Evolutionary conservation across 1,140 invertebrate genomes (phyloP), one percentile per base, ranked within the genome.

Genomic region (Drosophila auraria): DNA sequence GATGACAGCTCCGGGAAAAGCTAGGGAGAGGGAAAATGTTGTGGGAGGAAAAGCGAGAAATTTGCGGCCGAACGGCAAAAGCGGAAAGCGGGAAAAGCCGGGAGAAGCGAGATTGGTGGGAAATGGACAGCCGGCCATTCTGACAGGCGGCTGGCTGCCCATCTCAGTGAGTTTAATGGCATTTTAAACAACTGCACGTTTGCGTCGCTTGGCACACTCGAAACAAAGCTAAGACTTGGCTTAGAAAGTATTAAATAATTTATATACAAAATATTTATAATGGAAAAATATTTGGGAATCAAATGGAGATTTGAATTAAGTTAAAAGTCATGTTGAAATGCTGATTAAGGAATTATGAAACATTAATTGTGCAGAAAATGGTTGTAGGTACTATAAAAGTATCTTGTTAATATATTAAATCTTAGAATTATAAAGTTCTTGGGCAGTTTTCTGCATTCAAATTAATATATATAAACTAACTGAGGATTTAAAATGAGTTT

Each of bases 171-270:
- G 72, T 64, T 79, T 90, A 89, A 89, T 87, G 84, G 78, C 78
- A 87, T 87, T 87, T 87, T 82, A 87, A 87, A 84, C 82, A 84
- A 87, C 84, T 89, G 64, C 56, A 76, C 77, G 53, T 49, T 59
- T 56, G 33, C 2, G 17, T 15, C 17, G 36, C 7, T 23, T 15
- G 17, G 2, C 54, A 56, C 36, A 56, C 54, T 56, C 20, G 20
- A 56, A 56, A 56, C 23, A 56, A 38, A 38, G 6, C 20, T 11
- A 3, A 7, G 15, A 14, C 38, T 1, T 15, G 8, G 14, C 7
- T 8, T 8, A 20, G 27, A 36, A 20, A 33, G 6, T 11, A 0
- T 6, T 54, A 17, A 5, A n/a, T 8, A 7, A 30, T 17, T 12
- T 9, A 0, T 17, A 7, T 14, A 54, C 7, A 14, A 12, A 3